Evolutionary conservation across 2,888 invertebrate genomes (phyloP), one percentile per base, ranked within the genome.

Genomic region (Athripsodes cinereus): DNA sequence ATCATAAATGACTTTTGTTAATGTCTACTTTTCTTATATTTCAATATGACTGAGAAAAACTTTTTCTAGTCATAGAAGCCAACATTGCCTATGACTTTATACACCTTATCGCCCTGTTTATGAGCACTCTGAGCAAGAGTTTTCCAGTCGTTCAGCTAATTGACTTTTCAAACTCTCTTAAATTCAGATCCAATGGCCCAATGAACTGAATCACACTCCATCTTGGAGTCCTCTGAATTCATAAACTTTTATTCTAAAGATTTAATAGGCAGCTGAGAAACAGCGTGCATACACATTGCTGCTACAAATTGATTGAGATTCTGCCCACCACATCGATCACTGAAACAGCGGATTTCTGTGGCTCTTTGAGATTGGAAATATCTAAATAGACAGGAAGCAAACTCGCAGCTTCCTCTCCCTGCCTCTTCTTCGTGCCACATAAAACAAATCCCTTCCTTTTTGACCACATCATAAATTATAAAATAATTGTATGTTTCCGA

Each of bases 151-250:
- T 46, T 46, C 46, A 16, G 46, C 46, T 16, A 46, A 46, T 46
- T 8, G 46, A 46, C 46, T 46, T 46, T 46, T 16, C 46, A 5
- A 16, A 46, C 46, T 46, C 46, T 46, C 16, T 46, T 46, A 46
- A 46, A 46, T 18, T 46, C 46, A 16, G 46, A 13, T 46, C 46
- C 46, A 46, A 46, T 46, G 8, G 46, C 49, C 18, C 19, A 49
- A 49, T 49, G 49, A 49, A 49, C n/a, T 11, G 49, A 49, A 20
- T 49, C 49, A 49, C 49, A 49, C n/a, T 49, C 49, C 49, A 49
- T 49, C 49, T 49, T 20, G 11, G 49, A 49, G 49, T 49, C 19
- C 49, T 20, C 49, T 11, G 49, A 49, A 8, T 18, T 19, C 49
- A 49, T 19, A 49, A 49, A 49, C 49, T 49, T 21, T 20, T 19